Evolutionary conservation across 1,140 invertebrate species (phyloP).

Genomic region (Bradynema listronoti): DNA sequence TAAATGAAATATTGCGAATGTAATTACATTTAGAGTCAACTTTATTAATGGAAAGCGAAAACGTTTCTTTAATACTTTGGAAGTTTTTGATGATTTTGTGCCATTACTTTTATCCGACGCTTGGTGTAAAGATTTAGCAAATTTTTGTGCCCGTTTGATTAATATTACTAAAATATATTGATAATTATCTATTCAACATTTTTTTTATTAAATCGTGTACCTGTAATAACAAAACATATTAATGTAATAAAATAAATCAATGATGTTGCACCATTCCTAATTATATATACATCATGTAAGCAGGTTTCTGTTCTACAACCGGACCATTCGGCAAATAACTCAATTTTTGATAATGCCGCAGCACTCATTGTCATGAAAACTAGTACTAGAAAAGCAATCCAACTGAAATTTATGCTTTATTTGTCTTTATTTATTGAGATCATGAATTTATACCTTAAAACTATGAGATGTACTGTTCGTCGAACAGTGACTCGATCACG

Average conservation of each 20-base stretch:
- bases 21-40: constrained; percentile 1
- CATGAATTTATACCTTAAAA: constrained; percentile 4
- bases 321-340: constrained; percentile 1
- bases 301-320: constrained; percentile 4
- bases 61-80: neutral
- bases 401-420: neutral
- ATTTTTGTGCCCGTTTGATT: neutral
- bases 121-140: neutral
- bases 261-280: neutral
- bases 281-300: neutral
- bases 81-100: too few relatives aligned
- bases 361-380: neutral
- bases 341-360: constrained; percentile 1
- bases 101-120: neutral
- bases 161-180: neutral
- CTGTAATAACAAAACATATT: constrained; percentile 4
- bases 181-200: neutral
- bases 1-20: constrained; percentile 7
- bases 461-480: neutral
- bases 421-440: neutral
- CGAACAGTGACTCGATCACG: neutral
- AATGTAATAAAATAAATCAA: constrained; percentile 1
- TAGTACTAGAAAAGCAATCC: neutral
- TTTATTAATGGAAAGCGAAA: constrained; percentile 13
- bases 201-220: constrained; percentile 1